These are phyloP conservation scores for Sisyra nigra DNA, from an alignment of 2,888 invertebrate genomes.

Conservation along the genomic window DNA sequence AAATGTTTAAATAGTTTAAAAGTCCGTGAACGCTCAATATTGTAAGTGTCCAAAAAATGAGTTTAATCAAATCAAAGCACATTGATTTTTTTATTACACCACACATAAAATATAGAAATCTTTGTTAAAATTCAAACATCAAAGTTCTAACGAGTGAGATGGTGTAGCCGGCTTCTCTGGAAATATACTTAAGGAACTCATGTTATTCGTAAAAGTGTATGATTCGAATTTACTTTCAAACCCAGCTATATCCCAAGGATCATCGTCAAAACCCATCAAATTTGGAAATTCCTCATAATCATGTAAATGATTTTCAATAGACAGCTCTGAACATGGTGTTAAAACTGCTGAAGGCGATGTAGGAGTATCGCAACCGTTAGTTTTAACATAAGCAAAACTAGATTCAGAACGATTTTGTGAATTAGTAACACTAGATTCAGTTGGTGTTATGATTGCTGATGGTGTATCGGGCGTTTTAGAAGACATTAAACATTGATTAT, in stretches of 20 bases:
- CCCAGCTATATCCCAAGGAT: constrained; percentile 24
- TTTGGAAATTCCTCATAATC: constrained; percentile 20
- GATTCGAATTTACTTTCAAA: constrained; percentile 17
- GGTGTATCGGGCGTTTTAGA: constrained; percentile 48
- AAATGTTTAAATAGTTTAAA: too few species aligned
- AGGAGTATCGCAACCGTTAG: constrained; percentile 20
- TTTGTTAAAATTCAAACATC: constrained; percentile 13
- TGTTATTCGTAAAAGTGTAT: constrained; percentile 1
- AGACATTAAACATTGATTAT: constrained; percentile 11
- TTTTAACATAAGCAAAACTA: constrained; percentile 17
- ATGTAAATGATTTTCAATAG: constrained; percentile 16
- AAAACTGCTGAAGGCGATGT: constrained; percentile 40
- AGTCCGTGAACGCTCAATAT: too few species aligned
- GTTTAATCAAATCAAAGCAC: too few species aligned
- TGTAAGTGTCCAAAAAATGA: too few species aligned
- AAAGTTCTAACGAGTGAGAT: constrained; percentile 32
- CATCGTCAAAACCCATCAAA: constrained; percentile 23
- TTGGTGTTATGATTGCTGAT: constrained; percentile 42
- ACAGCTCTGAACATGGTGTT: constrained; percentile 33
- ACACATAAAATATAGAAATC: constrained; percentile 3
- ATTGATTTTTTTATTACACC: not conserved
- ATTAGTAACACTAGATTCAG: constrained; percentile 20
- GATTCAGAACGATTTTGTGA: constrained; percentile 23
- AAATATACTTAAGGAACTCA: not conserved
- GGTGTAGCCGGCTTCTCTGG: constrained; percentile 25